Base-by-base conservation (phyloP, 2,797 vertebrate species). In the Ctenochaetus hawaiiensis region DNA sequence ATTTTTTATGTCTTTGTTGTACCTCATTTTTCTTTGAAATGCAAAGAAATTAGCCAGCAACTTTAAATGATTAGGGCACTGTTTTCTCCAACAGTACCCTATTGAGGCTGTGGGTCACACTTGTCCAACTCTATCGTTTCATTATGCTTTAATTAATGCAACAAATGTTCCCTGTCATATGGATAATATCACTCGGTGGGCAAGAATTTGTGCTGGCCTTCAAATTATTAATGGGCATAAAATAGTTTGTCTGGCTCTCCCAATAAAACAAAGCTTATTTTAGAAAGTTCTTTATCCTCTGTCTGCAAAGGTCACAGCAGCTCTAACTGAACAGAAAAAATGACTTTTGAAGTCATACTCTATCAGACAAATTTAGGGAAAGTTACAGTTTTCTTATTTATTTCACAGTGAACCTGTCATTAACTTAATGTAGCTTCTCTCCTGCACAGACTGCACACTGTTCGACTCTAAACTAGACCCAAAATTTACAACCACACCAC, bases 71-170 rank as follows among this genome's bases (percentile, higher is more conserved):
- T 12, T 13, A 48, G 12, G 45, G 45, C 14, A 53, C 20, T 67
- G 13, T 43, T 67, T 64, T 72, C 48, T 66, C 30, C 34, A 67
- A 12, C 48, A 61, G 7, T 22, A 57, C 16, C 30, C 45, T 22
- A 14, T 0, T 61, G 41, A 67, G n/a, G 57, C 72, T 65, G 49
- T 44, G 34, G 47, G 59, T 84, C 48, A 75, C 53, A 63, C 17
- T 74, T 68, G 26, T 74, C 10, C 51, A 52, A 70, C 51, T 26
- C 64, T 63, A 81, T 72, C 8, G 26, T 67, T 34, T 70, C 69
- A 72, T 69, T 75, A 60, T 6, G 16, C 56, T 75, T 78, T 85
- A 79, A 87, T 85, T 78, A 77, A 70, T n/a, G 57, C 61, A 81
- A 76, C 72, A 81, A 81, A 82, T 68, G 75, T 84, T 75, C 57